Evolutionary conservation across 2,113 vertebrate genomes (phyloP), one percentile per base, ranked within the genome.

Genomic region (Eublepharis macularius): DNA sequence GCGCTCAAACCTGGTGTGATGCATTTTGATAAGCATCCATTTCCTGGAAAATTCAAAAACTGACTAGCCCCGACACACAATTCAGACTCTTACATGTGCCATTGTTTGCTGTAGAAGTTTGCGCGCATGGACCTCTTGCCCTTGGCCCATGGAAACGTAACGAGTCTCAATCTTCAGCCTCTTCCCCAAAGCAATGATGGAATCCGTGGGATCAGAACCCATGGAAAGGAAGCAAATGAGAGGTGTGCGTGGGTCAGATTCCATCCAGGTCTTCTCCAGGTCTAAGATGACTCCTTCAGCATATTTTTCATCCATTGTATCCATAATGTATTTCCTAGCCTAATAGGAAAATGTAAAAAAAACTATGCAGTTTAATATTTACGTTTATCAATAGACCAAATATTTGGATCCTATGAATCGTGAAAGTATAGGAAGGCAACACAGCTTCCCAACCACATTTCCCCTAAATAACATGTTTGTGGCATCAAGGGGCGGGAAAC

Each of bases 61-160:
- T 34, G 66, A 9, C 11, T 19, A 57, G 13, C 36, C 24, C 65
- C 29, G 43, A 60, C 34, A 80, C 29, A 69, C 39, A 45, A 63
- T 60, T 26, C 1, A 65, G 36, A 0, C 0, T 21, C 96, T 95
- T 96, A 99, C 99, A 4, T 98, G 96, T 54, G 97, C 95, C 98
- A 99, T 99, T 51, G 96, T 97, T 87, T 98, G 97, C 81, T 98
- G 98, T 36, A 99, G 92, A 78, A 99, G 97, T 88, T 98, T 99
- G 72, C 97, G 97, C 36, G 98, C 98, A 0, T 98, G 98, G 57
- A 98, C 96, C 88, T 98, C 98, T 94, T 99, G 99, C 4, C 98
- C 98, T 87, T 99, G 98, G 66, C 99, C 98, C 98, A 99, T 98
- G n/a, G 98, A 99, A 80, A 99, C 97, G 17, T 96, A 99, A 78